Base-by-base conservation (phyloP, 2,888 invertebrate species). In the Fissipunctia ypsillon region DNA sequence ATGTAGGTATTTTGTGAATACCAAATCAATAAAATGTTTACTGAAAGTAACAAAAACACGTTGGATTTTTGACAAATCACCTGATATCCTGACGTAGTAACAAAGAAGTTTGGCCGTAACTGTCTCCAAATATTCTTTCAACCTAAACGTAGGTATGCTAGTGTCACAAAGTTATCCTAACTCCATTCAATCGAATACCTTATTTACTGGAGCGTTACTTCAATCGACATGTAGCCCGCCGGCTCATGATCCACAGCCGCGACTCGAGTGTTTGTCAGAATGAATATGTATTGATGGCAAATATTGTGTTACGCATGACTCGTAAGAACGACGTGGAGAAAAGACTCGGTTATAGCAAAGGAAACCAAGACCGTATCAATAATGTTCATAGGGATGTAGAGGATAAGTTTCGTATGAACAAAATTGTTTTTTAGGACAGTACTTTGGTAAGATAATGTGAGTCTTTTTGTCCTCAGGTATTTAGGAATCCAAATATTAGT, bases 281-380 rank as follows among this genome's bases (percentile, higher is more conserved):
- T 79, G 78, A 79, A 86, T 84, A 84, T 70, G 66, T 77, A 79
- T 77, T 75, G 77, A 77, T 79, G 67, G 73, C 79, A 78, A 85
- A 83, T 85, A 79, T 84, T 82, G 56, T 77, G 72, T 76, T 74
- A 77, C 73, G 64, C 59, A 70, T 56, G 59, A 72, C 60, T 81
- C 56, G 60, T 68, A 73, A 73, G 61, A 66, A 69, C 52, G 61
- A 68, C 59, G 64, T 35, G 19, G 31, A 66, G 60, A 64, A 81
- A 67, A 73, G 61, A 66, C 25, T 54, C 48, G 43, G 5, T 65
- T 61, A 76, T 72, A 72, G 54, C 31, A 35, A 48, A 45, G 35
- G 54, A 75, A 72, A 35, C 35, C 38, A 25, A 38, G 28, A 73
- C 31, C 41, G 48, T 72, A 67, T 60, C n/a, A 31, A 74, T 64